Evolutionary conservation across 2,888 invertebrate species (phyloP), one percentile per base, ranked within the genome.

Genomic region (Aporophyla nigra): DNA sequence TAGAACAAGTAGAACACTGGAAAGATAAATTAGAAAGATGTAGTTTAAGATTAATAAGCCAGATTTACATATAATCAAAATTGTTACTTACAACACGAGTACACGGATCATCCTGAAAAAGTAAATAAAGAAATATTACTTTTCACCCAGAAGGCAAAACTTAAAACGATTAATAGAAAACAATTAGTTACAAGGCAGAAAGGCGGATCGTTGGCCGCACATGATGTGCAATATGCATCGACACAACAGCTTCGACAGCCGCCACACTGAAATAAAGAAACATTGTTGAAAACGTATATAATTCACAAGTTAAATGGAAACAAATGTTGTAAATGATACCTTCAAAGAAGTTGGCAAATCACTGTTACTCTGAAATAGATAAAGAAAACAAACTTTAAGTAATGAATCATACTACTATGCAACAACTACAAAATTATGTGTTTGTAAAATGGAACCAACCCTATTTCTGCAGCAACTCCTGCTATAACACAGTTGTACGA

Each of bases 401-500:
- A 43, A 72, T 12, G 12, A 19, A 40, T 49, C 27, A n/a, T 21
- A n/a, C 7, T 56, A 27, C 56, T 10, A n/a, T n/a, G n/a, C 12
- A n/a, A 74, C 2, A 16, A 33, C 9, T n/a, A n/a, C 5, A 24
- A 3, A 40, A 40, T 54, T 40, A 51, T 33, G n/a, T n/a, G 19
- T n/a, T 46, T n/a, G 16, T 14, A 58, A 70, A 70, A 53, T 59
- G 7, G 7, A n/a, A 76, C 89, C 70, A 63, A 95, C 96, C 92
- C 86, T 93, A 71, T 94, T 83, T 78, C 81, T 92, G 81, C 96
- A 95, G 80, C 95, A 94, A 16, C 78, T 74, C n/a, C 76, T 89
- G 2, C 86, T 86, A 78, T 94, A 95, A 82, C 96, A 96, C 69
- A 95, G 83, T 87, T 96, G 95, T 9, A 96, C 93, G 21, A 96